A percentile compares a stretch with the other conserved stretches of the same genome.
These are phyloP conservation scores for Notolabrus celidotus DNA, from an alignment of 2,797 vertebrate genomes.

Conservation along the genomic window DNA sequence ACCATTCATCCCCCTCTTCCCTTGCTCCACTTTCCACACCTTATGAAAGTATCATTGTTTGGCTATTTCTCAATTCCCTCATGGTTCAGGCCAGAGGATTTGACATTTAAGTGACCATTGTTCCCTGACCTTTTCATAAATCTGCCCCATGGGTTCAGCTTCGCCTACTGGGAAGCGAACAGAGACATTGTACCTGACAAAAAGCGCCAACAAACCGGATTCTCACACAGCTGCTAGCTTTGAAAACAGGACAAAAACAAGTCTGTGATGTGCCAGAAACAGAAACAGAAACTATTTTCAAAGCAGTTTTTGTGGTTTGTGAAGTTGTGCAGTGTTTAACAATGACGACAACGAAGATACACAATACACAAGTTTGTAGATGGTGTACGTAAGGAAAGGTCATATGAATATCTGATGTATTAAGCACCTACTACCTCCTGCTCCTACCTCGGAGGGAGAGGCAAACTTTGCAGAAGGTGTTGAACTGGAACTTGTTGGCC, in stretches of 20 bases:
- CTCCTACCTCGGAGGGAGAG: constrained; percentile 95
- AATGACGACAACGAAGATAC: constrained; percentile 23
- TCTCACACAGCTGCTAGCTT: neutral
- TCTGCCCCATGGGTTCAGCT: constrained; percentile 52
- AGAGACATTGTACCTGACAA: constrained; percentile 40
- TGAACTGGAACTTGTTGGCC: constrained; percentile 99
- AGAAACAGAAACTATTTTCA: constrained; percentile 12
- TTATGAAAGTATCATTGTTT: neutral
- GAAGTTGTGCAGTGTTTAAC: neutral
- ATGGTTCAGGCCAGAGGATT: neutral
- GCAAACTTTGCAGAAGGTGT: constrained; percentile 99
- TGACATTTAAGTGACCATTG: neutral
- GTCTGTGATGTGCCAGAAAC: constrained; percentile 17
- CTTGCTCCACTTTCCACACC: neutral
- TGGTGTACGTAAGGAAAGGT: too few relatives aligned
- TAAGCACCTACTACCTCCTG: too few relatives aligned
- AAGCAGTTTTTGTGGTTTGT: neutral
- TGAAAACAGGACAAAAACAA: too few relatives aligned
- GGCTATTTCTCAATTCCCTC: neutral
- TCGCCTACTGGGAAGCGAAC: constrained; percentile 57
- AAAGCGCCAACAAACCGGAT: constrained; percentile 23
- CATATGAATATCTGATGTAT: too few relatives aligned
- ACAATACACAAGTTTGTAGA: constrained; percentile 17
- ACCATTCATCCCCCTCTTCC: neutral
- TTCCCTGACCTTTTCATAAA: neutral